Conservation (phyloP, 1,140 invertebrate genomes). For the Drosophila sulfurigaster region DNA sequence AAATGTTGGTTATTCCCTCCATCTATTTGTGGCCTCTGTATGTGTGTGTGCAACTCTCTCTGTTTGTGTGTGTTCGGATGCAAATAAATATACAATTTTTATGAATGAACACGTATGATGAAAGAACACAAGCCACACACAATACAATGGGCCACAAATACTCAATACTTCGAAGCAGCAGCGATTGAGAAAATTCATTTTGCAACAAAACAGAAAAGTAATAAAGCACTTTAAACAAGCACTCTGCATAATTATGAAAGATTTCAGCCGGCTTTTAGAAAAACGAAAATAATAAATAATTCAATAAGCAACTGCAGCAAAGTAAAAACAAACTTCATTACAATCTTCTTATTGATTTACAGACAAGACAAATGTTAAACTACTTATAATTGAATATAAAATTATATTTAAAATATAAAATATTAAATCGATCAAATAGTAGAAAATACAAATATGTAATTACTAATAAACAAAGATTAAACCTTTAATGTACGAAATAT, state of each 20-base stretch:
- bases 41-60: slow-evolving; percentile 2
- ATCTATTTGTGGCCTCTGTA: slow-evolving; percentile 20
- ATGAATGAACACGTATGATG: slow-evolving; percentile 83
- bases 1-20: slow-evolving; percentile 24
- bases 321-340: too few species aligned
- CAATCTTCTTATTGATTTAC: too few species aligned
- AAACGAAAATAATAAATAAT: slow-evolving; percentile 4
- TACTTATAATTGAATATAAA: too few species aligned
- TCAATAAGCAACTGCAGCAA: background rate
- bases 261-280: background rate
- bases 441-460: too few species aligned
- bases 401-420: too few species aligned
- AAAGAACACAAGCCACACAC: slow-evolving; percentile 54
- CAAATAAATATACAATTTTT: slow-evolving; percentile 83
- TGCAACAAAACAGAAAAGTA: slow-evolving; percentile 1
- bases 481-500: too few species aligned
- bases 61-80: slow-evolving; percentile 58
- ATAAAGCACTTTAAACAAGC: background rate
- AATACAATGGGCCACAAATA: slow-evolving; percentile 51
- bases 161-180: background rate
- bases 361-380: too few species aligned
- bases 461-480: too few species aligned
- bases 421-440: too few species aligned
- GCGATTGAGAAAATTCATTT: background rate
- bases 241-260: background rate